phyloP scores from a whole-genome alignment of 2,888 invertebrate genomes.

The Meliscaeva auricollis region DNA sequence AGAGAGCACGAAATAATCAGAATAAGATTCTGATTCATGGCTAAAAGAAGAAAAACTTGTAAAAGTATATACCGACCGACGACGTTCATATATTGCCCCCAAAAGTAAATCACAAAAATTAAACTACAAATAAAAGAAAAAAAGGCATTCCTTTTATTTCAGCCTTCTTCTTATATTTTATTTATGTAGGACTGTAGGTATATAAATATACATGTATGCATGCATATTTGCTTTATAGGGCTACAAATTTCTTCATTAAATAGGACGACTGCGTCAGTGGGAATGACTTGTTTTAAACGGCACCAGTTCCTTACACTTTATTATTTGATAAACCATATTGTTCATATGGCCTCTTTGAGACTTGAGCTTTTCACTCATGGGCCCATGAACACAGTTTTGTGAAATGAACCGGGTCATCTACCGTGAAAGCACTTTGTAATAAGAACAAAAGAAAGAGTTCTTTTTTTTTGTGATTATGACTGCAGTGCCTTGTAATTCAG shows the following conservation, averaged over 20 bases:
- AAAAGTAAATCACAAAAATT: conserved; percentile 17
- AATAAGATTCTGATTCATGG: background rate
- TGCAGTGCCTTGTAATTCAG: no score
- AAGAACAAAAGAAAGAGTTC: no score
- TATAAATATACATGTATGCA: no score
- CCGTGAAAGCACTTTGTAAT: background rate
- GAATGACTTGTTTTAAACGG: conserved; percentile 8
- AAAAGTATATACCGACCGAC: background rate
- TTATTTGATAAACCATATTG: conserved; percentile 13
- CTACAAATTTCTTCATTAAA: background rate
- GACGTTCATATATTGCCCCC: background rate
- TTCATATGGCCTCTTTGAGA: conserved; percentile 3
- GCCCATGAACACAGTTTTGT: background rate
- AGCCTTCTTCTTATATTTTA: background rate
- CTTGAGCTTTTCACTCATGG: background rate
- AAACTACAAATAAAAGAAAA: conserved; percentile 8
- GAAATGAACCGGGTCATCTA: conserved; percentile 3
- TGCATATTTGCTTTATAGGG: background rate
- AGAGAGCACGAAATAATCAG: background rate
- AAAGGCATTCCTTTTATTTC: background rate
- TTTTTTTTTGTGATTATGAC: no score
- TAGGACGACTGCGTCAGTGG: conserved; percentile 12
- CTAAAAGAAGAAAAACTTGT: background rate
- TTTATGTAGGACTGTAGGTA: no score
- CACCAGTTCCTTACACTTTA: background rate